phyloP scores from a whole-genome alignment of 1,140 invertebrate species.

The Hydropsyche tenuis region DNA sequence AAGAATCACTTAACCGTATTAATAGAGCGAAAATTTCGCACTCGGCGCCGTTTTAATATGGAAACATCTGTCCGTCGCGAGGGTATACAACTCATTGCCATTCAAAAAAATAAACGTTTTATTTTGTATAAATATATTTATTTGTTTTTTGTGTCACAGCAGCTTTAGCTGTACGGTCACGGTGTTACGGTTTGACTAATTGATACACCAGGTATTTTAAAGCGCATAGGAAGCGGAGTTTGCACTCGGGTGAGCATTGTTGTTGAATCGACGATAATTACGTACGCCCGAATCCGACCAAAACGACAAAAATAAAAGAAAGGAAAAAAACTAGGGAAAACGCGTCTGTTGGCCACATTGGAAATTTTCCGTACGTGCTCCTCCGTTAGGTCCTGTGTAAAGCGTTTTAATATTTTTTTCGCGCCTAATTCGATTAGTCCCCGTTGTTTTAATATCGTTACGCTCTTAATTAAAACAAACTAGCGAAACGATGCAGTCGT shows the following conservation, averaged over 20 bases:
- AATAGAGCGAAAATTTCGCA: neutral
- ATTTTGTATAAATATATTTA: neutral
- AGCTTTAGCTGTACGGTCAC: slow-evolving; percentile 1
- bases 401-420: neutral
- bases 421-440: neutral
- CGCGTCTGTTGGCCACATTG: neutral
- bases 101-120: neutral
- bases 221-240: slow-evolving; percentile 27
- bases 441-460: neutral
- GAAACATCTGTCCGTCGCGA: neutral
- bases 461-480: slow-evolving; percentile 18
- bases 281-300: neutral
- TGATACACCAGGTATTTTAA: slow-evolving; percentile 34
- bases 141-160: slow-evolving; percentile 16
- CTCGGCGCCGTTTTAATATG: neutral
- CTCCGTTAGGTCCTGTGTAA: too few species aligned
- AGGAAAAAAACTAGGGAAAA: too few species aligned
- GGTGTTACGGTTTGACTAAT: slow-evolving; percentile 31
- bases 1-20: too few species aligned
- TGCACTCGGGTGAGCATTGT: slow-evolving; percentile 32
- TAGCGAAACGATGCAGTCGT: neutral
- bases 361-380: too few species aligned
- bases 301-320: neutral
- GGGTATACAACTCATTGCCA: neutral
- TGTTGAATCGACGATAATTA: slow-evolving; percentile 20